A percentile compares a stretch with the other conserved stretches of the same genome.
phyloP scores from a whole-genome alignment of 2,888 invertebrate genomes.

The Congeria kusceri region DNA sequence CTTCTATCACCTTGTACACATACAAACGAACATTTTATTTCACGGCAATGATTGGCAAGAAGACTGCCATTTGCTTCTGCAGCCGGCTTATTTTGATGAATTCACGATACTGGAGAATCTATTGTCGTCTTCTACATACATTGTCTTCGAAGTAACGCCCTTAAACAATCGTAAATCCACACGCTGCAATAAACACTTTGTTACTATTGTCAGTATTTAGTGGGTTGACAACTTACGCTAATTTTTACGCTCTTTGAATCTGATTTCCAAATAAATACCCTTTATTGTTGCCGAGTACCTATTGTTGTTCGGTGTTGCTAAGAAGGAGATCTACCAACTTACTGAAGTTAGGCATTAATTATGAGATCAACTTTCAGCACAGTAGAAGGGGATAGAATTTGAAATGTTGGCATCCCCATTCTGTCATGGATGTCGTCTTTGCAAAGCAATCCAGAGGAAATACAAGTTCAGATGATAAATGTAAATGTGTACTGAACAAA shows the following conservation, averaged over 20 bases:
- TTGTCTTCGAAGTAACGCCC: conserved; percentile 33
- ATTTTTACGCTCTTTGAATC: conserved; percentile 34
- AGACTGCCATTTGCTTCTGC: conserved; percentile 31
- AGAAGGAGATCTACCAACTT: conserved; percentile 53
- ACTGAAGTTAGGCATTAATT: conserved; percentile 53
- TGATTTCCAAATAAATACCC: conserved; percentile 41
- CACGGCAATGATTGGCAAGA: conserved; percentile 50
- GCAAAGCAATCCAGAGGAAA: too few species aligned
- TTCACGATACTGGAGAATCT: conserved; percentile 25
- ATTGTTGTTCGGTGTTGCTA: conserved; percentile 23
- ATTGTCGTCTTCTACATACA: conserved; percentile 53
- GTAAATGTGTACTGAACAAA: too few species aligned
- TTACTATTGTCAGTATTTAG: not conserved
- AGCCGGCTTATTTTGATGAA: not conserved
- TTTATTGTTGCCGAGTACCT: conserved; percentile 34
- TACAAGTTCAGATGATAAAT: too few species aligned
- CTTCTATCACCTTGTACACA: conserved; percentile 49
- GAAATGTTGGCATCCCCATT: too few species aligned
- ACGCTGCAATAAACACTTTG: not conserved
- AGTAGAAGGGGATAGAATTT: not conserved
- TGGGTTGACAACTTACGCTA: conserved; percentile 43
- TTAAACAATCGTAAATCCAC: conserved; percentile 1
- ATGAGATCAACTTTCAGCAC: conserved; percentile 46
- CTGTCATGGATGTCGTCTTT: too few species aligned
- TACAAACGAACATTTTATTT: conserved; percentile 47